These are phyloP conservation scores for Tribolium madens DNA, from an alignment of 1,140 invertebrate genomes.

Conservation along the genomic window DNA sequence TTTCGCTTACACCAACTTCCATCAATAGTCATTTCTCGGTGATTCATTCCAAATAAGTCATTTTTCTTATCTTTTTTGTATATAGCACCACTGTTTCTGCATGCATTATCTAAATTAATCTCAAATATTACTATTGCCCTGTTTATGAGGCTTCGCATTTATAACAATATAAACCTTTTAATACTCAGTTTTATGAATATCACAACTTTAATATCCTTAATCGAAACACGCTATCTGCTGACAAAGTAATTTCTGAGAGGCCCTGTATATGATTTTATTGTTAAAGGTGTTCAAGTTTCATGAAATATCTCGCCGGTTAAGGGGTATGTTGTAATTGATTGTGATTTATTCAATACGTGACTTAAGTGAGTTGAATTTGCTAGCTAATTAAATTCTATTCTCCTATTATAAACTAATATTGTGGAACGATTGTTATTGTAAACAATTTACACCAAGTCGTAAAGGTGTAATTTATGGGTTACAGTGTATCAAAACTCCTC, in stretches of 20 bases:
- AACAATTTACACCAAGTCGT: conserved; percentile 42
- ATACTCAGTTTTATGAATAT: conserved; percentile 49
- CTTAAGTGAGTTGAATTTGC: conserved; percentile 29
- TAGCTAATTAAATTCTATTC: conserved; percentile 45
- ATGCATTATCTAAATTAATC: conserved; percentile 58
- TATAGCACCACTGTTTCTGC: neutral
- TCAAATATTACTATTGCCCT: conserved; percentile 53
- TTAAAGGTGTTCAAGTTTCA: neutral
- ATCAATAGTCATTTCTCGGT: conserved; percentile 5
- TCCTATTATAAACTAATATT: conserved; percentile 39
- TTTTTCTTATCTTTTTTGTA: conserved; percentile 13
- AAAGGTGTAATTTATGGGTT: conserved; percentile 40
- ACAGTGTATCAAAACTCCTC: conserved; percentile 43
- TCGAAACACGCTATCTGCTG: neutral
- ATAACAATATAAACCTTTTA: conserved; percentile 51
- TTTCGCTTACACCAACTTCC: conserved; percentile 38
- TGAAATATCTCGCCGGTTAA: neutral
- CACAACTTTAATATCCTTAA: conserved; percentile 25
- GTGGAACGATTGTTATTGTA: conserved; percentile 35
- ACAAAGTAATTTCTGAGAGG: neutral
- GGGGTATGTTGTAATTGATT: conserved; percentile 14
- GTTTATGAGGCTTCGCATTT: conserved; percentile 48
- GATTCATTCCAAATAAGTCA: neutral
- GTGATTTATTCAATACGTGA: conserved; percentile 21
- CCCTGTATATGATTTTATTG: neutral